Evolutionary conservation across 1,140 invertebrate genomes (phyloP), one percentile per base, ranked within the genome.

Genomic region (Drosophila repleta): DNA sequence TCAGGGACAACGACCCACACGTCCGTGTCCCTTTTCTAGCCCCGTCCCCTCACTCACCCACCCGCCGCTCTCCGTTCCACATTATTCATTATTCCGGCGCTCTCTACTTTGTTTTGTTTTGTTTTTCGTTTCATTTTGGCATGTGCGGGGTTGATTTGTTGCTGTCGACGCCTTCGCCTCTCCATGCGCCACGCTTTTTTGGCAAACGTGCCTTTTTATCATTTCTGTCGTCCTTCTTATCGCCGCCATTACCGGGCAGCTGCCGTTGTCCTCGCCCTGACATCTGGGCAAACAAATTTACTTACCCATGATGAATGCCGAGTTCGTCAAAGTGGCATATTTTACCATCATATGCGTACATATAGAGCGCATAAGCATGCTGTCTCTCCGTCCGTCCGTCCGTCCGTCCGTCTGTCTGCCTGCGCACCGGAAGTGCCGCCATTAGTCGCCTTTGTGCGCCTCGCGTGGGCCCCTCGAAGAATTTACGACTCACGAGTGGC

Each of bases 161-260:
- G 82, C 82, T 85, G 61, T 68, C 74, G 58, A 61, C 81, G 62
- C 60, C 55, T 60, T 49, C 45, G 49, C 61, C 53, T 60, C 49
- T 39, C 49, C 62, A 73, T 63, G 64, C 65, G 74, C 65, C 18
- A 64, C 60, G 64, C 65, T 81, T 81, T 85, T 85, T 85, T 72
- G 82, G 82, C 78, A 87, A 82, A 87, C 82, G 82, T 87, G 83
- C 82, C 79, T 88, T 87, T 88, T 88, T 87, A 87, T 87, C 75
- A 87, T 87, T 85, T 85, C 69, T 85, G 81, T 87, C 70, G 70
- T 72, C 55, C 55, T 76, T 75, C 74, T 82, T 87, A 85, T 87
- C 74, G 74, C 65, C 24, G 62, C 81, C 80, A 85, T 82, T 82
- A 82, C 75, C 65, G 79, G 55, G 61, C 43, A 51, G 15, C 18